Evolutionary conservation across 92 coral and sea anemone species (phyloP), one percentile per base, ranked within the genome.

Genomic region (Palythoa grandis): DNA sequence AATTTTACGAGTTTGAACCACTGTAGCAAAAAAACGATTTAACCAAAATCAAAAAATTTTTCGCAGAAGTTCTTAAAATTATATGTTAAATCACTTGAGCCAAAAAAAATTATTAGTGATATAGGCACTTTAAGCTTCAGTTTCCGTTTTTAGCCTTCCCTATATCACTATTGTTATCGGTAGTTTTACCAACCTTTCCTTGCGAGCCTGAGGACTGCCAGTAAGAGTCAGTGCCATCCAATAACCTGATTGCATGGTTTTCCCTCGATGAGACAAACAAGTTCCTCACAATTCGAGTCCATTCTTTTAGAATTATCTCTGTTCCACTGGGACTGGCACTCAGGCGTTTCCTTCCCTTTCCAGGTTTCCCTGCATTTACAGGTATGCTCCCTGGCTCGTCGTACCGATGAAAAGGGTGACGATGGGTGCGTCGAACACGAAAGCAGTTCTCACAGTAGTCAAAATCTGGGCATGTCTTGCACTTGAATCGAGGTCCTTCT

Each of bases 181-280:
- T 16, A 61, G 29, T 4, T 23, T n/a, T 25, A 25, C 74, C 9
- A 3, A 93, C 99, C 99, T 96, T 95, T 53, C 99, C 99, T 74
- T 96, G 99, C 3, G 99, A 93, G 60, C 99, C 99, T 52, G 99
- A 95, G 5, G 98, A 95, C 90, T 96, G 99, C 99, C 99, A 96
- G 85, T 90, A 96, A 9, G 99, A 95, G 60, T 96, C 98, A 19
- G 93, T 96, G n/a, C 92, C 92, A 80, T 96, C 99, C 85, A 95
- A 84, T 38, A 96, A 86, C 78, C 94, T 79, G 29, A 47, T 87
- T n/a, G 95, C 96, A 67, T 92, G 98, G 54, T 92, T 91, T 87
- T 96, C 99, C 66, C 99, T 98, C 23, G 99, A 94, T 4, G 99
- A 96, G 17, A 95, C 99, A 54, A 92, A 83, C n/a, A 96, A 89